phyloP scores from a whole-genome alignment of 92 coral and sea anemone genomes.

The Porites evermanni region DNA sequence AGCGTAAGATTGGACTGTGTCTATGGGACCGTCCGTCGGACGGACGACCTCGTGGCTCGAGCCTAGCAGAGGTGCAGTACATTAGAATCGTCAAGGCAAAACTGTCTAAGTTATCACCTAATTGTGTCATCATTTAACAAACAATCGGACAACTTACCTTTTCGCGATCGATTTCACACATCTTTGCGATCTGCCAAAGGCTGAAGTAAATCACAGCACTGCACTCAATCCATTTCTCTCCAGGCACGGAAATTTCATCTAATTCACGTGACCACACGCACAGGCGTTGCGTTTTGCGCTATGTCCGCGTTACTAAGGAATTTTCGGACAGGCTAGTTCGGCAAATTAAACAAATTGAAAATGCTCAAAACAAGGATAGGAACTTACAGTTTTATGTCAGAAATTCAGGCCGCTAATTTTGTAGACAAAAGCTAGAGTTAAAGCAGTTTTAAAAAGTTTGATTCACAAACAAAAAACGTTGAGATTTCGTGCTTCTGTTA shows the following conservation, averaged over 20 bases:
- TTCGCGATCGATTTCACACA: constrained; percentile 56
- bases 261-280: background rate
- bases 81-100: too few relatives aligned
- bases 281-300: background rate
- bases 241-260: background rate
- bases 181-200: background rate
- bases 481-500: too few relatives aligned
- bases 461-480: too few relatives aligned
- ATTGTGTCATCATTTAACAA: background rate
- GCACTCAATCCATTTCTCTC: background rate
- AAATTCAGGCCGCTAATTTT: too few relatives aligned
- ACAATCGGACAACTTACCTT: constrained; percentile 25
- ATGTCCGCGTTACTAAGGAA: background rate
- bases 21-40: too few relatives aligned
- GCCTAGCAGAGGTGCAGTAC: too few relatives aligned
- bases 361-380: too few relatives aligned
- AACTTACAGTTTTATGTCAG: too few relatives aligned
- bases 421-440: too few relatives aligned
- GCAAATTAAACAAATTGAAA: background rate
- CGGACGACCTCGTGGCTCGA: too few relatives aligned
- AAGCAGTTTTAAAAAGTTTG: too few relatives aligned
- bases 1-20: too few relatives aligned
- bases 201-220: background rate
- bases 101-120: background rate
- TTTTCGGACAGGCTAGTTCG: background rate